Evolutionary conservation across 2,113 vertebrate genomes (phyloP), one percentile per base, ranked within the genome.

Genomic region (Suncus etruscus): DNA sequence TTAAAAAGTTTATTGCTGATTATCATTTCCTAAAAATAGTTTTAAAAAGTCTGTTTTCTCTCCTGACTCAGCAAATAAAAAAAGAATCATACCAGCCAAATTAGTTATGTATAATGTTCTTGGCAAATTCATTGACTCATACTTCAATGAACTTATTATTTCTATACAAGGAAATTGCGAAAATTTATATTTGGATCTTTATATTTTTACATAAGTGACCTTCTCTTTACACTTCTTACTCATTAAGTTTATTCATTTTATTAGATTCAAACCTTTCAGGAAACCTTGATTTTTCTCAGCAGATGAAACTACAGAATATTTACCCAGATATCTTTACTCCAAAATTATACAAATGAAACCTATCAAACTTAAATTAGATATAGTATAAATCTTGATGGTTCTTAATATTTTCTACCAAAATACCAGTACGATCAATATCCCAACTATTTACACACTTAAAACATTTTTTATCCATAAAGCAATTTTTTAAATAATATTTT

Each of bases 131-230:
- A 69, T 20, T 83, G 51, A 77, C 63, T 87, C 79, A 65, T 65
- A 78, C 70, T 91, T 91, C 75, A 91, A 58, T 68, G 82, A 24
- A 63, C 83, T 78, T 90, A 27, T 31, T 72, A 91, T 89, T 93
- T 92, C 68, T 27, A 87, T 68, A 89, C 75, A 79, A 45, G 15
- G 63, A 86, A 91, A 69, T 9, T 54, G 66, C n/a, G 86, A 89
- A 25, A 73, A 89, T 91, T 93, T 93, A 82, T 92, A 95, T 91
- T 81, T 87, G 61, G 82, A 58, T 85, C 51, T 88, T 70, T 14
- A 70, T 86, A 82, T 79, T 83, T 54, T 87, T 84, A 92, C 25
- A 58, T 72, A 83, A 94, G 4, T 83, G 25, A 45, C 78, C 65
- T 83, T 68, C 51, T 84, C 50, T 79, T 39, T 79, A 80, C 3